phyloP scores from a whole-genome alignment of 2,797 vertebrate species.

The Oreortyx pictus region DNA sequence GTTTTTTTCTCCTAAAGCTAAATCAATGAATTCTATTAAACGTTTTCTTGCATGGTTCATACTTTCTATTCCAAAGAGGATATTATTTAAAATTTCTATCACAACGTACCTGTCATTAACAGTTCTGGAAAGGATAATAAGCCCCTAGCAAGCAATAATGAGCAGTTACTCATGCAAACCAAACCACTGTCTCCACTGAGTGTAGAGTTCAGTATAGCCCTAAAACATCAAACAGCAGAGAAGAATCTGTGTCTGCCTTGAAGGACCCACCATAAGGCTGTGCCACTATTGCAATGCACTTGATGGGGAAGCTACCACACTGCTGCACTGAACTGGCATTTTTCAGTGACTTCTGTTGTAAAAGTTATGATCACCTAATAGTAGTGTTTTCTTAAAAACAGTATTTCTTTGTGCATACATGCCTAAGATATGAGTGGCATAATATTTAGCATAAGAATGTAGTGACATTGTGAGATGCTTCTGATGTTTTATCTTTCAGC shows the following conservation, averaged over 20 bases:
- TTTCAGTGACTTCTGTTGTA: not conserved
- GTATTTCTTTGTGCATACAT: rapidly evolving
- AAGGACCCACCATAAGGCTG: not conserved
- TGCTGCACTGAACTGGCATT: rapidly evolving
- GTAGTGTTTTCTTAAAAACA: not conserved
- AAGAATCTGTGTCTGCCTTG: not conserved
- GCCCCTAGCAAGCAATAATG: not conserved
- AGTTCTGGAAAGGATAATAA: not conserved
- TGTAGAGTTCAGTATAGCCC: not conserved
- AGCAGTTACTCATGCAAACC: not conserved
- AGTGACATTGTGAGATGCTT: slow-evolving; percentile 15
- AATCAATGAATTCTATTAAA: not conserved
- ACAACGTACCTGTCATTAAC: not conserved
- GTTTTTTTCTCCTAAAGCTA: not conserved
- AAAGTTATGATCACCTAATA: not conserved
- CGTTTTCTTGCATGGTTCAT: rapidly evolving
- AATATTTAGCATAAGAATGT: not conserved
- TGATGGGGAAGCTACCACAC: not conserved
- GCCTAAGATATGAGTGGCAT: not conserved
- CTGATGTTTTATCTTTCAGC: slow-evolving; percentile 35
- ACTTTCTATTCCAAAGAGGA: not conserved
- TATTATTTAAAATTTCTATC: not conserved
- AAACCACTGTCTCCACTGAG: not conserved
- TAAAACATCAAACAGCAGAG: not conserved
- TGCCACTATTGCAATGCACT: not conserved